phyloP scores from a whole-genome alignment of 2,113 vertebrate genomes.

The Lepidothrix coronata region DNA sequence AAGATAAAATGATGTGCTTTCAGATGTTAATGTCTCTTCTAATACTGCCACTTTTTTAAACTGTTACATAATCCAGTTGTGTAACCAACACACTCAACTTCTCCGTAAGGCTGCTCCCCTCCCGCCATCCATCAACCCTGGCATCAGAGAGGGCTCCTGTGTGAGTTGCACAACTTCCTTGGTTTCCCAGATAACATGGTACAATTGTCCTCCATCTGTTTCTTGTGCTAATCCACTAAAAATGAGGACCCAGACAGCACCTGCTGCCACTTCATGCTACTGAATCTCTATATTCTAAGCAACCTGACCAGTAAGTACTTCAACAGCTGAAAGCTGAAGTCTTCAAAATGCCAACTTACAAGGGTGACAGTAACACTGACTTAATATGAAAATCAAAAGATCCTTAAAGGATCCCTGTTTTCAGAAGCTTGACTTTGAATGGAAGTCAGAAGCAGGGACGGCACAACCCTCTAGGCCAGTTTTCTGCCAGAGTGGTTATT shows the following conservation, averaged over 20 bases:
- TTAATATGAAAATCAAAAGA: background rate
- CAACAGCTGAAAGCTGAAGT: background rate
- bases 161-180: background rate
- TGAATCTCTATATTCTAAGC: background rate
- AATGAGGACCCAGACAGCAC: background rate
- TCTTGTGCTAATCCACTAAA: background rate
- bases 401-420: background rate
- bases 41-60: slow-evolving; percentile 9
- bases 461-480: background rate
- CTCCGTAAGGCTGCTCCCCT: background rate
- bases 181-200: background rate
- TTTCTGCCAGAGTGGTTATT: background rate
- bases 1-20: slow-evolving; percentile 13
- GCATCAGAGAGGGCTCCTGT: background rate
- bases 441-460: background rate
- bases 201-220: background rate
- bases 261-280: background rate
- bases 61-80: slow-evolving; percentile 46
- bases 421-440: background rate
- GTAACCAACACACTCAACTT: background rate
- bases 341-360: background rate
- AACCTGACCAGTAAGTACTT: background rate
- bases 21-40: slow-evolving; percentile 33
- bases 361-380: background rate
- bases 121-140: background rate